phyloP scores from a whole-genome alignment of 1,140 invertebrate species.

The Drosophila virilis region DNA sequence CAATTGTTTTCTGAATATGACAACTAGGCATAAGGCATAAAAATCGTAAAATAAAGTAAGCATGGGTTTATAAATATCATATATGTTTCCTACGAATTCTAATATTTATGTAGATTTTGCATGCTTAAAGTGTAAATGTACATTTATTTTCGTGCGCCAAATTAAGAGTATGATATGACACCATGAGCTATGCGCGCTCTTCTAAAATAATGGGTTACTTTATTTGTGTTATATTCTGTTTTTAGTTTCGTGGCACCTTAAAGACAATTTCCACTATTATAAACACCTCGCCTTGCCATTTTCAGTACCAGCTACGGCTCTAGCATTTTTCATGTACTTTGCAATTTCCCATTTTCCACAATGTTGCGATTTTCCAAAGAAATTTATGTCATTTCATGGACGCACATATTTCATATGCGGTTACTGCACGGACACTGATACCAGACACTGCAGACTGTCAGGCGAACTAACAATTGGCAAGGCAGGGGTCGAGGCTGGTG shows the following conservation, averaged over 20 bases:
- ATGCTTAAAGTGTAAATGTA: too few species aligned
- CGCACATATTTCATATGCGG: constrained; percentile 79
- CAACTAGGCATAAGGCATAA: constrained; percentile 21
- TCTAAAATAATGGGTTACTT: not conserved
- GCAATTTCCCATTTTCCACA: constrained; percentile 75
- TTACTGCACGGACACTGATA: constrained; percentile 14
- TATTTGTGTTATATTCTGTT: not conserved
- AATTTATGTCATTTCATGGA: constrained; percentile 77
- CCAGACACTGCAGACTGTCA: constrained; percentile 52
- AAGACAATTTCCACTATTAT: not conserved
- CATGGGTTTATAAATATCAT: not conserved
- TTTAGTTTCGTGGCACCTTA: not conserved
- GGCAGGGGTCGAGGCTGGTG: not conserved
- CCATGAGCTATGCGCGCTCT: not conserved
- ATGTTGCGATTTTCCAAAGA: constrained; percentile 80
- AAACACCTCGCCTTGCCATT: not conserved
- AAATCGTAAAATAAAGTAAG: not conserved
- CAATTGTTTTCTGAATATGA: constrained; percentile 64
- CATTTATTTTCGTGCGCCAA: too few species aligned
- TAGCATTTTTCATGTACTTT: constrained; percentile 1
- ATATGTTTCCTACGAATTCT: too few species aligned
- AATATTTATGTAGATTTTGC: too few species aligned
- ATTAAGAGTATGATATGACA: too few species aligned
- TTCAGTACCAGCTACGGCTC: not conserved
- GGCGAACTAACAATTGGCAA: not conserved